Evolutionary conservation across 1,140 invertebrate genomes (phyloP), one percentile per base, ranked within the genome.

Genomic region (Philopotamus ludificatus): DNA sequence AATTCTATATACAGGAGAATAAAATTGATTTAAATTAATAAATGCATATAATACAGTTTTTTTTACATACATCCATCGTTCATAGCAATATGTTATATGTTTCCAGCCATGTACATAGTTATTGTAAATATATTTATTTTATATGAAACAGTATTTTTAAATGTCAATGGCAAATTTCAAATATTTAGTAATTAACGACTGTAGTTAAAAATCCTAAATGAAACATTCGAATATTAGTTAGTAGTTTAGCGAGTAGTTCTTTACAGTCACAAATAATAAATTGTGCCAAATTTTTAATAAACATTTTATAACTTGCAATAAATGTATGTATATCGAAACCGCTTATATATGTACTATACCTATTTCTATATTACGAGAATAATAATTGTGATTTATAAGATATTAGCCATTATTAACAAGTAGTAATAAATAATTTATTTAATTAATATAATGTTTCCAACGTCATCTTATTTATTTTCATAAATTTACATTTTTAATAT

Each of bases 201-300:
- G 41, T 69, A 65, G 63, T 58, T 65, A 60, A 60, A 54, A 63
- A 62, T 70, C 67, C 67, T 70, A 63, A 66, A 66, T 45, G 44
- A 70, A 65, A 70, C 67, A 70, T 70, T 70, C 67, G 67, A 70
- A 66, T 66, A 70, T 66, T 70, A 70, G 67, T 47, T 51, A 23
- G 39, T 70, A 70, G 67, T 62, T 59, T 70, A 70, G 67, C 51
- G 61, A 53, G 59, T 70, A 66, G 59, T 66, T 44, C n/a, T n/a
- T n/a, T n/a, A n/a, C n/a, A n/a, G n/a, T n/a, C n/a, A n/a, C n/a
- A n/a, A 28, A 42, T 42, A 57, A 57, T 42, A 34, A 34, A 34
- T 7, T 7, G 12, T 34, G 28, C 12, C 28, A 34, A 34, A 4
- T 34, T 34, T 34, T 4, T 4, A 7, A 34, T 4, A 4, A 34